Base-by-base conservation (phyloP, 2,797 vertebrate species). In the Megaceryle alcyon region DNA sequence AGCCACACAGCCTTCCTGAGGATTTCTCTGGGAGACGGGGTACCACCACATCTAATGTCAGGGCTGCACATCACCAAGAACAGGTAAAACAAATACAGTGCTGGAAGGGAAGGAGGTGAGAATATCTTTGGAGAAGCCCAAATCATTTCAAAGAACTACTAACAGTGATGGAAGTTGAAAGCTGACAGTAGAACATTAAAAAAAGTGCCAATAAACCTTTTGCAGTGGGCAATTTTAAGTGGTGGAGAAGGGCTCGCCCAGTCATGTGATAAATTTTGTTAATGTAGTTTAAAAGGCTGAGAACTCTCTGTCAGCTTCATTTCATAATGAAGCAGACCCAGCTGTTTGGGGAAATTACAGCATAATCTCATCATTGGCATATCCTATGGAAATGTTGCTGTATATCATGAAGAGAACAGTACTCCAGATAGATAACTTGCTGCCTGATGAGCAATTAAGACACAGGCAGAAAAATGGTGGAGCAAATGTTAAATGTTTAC, bases 291-390 rank as follows among this genome's bases (percentile, higher is more conserved):
- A 73, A 77, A 92, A 91, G 80, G 66, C 61, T 91, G 80, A 90
- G 80, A 95, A 86, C 72, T 72, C 72, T 72, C 59, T 4, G 0
- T 33, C 4, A 23, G 76, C 31, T 91, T 90, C 94, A 84, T 79
- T 65, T 91, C 90, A 76, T 51, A 95, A 81, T 0, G 1, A 91
- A 95, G 68, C 89, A 91, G 89, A 68, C 82, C 88, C 92, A 95
- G 89, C 82, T 96, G 94, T 80, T 85, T 75, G 76, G 77, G 61
- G 68, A 92, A 97, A 92, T 94, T 80, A 70, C 60, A 89, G 60
- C 61, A 73, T 85, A 87, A 94, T 93, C 82, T 97, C 91, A 85
- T 85, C 29, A 3, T 23, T 91, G 94, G 89, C 76, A 94, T 68
- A 87, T n/a, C 60, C 56, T 82, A 77, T 56, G 73, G 90, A 96